phyloP scores from a whole-genome alignment of 2,888 invertebrate species.

The Oligia fasciuncula region DNA sequence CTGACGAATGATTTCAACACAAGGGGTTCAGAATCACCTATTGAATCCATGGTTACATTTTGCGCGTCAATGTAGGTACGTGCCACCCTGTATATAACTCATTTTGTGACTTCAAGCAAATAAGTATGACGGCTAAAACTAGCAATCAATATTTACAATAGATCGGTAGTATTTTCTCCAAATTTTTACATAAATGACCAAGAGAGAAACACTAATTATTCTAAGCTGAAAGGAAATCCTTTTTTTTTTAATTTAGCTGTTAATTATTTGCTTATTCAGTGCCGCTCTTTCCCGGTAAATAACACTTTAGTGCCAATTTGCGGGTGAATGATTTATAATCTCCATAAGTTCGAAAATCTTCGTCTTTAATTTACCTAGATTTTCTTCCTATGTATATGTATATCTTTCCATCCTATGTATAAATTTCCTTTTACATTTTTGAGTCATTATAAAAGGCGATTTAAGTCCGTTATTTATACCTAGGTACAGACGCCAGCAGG shows the following conservation, averaged over 20 bases:
- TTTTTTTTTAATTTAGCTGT: slow-evolving; percentile 1
- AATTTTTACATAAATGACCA: not conserved
- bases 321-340: slow-evolving; percentile 14
- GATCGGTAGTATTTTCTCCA: not conserved
- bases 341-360: slow-evolving; percentile 24
- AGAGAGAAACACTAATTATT: not conserved
- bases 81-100: not conserved
- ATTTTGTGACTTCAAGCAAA: too few species aligned
- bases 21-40: not conserved
- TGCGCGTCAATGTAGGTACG: not conserved
- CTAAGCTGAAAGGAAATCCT: not conserved
- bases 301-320: slow-evolving; percentile 28
- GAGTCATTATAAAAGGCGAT: not conserved
- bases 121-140: not conserved
- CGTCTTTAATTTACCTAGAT: not conserved
- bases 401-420: not conserved
- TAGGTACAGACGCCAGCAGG: too few species aligned
- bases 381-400: slow-evolving; percentile 9
- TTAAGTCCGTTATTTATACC: too few species aligned
- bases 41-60: not conserved
- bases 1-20: not conserved
- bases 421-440: not conserved
- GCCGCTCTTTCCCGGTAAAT: slow-evolving; percentile 6
- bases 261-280: slow-evolving; percentile 15
- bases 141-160: not conserved